These are phyloP conservation scores for Ptilorrhoa leucosticta DNA, from an alignment of 2,113 vertebrate genomes.

Conservation along the genomic window DNA sequence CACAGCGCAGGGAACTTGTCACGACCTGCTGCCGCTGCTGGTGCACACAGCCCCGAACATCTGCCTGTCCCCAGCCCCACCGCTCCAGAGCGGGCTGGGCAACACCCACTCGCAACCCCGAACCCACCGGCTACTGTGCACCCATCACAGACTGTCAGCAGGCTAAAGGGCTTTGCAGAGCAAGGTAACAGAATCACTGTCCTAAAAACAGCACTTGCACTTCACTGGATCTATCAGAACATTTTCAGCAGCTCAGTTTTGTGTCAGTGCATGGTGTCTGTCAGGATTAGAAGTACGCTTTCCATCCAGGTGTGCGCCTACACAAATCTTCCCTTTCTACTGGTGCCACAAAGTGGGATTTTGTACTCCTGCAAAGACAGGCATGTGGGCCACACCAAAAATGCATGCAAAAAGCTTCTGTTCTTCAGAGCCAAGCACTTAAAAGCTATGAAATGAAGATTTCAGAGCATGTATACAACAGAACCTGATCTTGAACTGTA, in stretches of 20 bases:
- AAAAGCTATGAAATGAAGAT: not conserved
- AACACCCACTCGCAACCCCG: accelerated
- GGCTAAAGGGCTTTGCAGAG: not conserved
- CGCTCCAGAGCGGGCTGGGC: not conserved
- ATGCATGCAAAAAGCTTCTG: not conserved
- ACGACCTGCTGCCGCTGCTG: not conserved
- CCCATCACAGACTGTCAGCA: not conserved
- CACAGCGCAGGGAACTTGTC: not conserved
- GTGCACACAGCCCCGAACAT: not conserved
- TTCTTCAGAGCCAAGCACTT: not conserved
- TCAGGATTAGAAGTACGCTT: not conserved
- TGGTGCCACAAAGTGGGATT: not conserved
- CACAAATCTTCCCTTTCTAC: not conserved
- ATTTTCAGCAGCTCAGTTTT: not conserved
- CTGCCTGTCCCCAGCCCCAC: not conserved
- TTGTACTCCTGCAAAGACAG: not conserved
- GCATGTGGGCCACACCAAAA: accelerated
- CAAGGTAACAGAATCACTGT: not conserved
- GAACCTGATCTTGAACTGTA: not conserved
- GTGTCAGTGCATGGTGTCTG: not conserved
- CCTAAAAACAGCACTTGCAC: not conserved
- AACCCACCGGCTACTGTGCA: accelerated
- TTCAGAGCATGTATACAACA: not conserved
- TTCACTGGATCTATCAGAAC: not conserved
- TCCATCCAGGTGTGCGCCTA: not conserved